These are phyloP conservation scores for Tarsius wallacei DNA, from an alignment of 2,797 vertebrate genomes.

Conservation along the genomic window DNA sequence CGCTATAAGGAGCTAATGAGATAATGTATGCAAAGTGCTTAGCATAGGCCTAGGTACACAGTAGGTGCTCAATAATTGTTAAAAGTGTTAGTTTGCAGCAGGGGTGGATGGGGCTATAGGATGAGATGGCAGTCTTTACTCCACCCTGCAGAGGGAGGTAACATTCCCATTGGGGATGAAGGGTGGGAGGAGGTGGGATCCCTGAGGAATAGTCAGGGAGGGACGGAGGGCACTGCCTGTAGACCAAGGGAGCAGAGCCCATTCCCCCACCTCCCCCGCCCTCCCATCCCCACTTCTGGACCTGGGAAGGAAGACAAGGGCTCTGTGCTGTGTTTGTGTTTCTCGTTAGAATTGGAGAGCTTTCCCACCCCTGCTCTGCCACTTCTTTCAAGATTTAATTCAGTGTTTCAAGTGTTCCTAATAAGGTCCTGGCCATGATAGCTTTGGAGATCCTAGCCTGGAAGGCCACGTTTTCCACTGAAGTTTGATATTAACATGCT, in stretches of 20 bases:
- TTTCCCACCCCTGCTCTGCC: not conserved
- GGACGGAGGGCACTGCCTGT: rapidly evolving
- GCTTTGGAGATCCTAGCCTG: not conserved
- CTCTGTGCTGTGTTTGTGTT: not conserved
- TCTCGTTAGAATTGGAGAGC: not conserved
- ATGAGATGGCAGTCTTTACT: not conserved
- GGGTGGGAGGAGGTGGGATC: not conserved
- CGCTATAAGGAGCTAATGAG: not conserved
- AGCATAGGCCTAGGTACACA: not conserved
- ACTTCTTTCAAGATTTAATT: not conserved
- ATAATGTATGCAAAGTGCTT: not conserved
- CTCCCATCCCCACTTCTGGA: not conserved
- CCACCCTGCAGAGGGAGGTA: not conserved
- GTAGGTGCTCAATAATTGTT: not conserved
- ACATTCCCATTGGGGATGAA: not conserved
- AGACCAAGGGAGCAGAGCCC: not conserved
- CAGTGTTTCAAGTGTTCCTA: constrained; percentile 12
- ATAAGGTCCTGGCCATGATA: not conserved
- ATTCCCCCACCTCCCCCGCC: too few species aligned
- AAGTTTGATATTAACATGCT: not conserved
- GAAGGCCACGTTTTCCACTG: not conserved
- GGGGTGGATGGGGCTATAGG: not conserved
- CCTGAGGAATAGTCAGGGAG: not conserved
- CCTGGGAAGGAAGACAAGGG: not conserved
- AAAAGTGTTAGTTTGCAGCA: not conserved